These are phyloP conservation scores for Heliothis subflexa DNA, from an alignment of 1,140 invertebrate genomes.

Conservation along the genomic window DNA sequence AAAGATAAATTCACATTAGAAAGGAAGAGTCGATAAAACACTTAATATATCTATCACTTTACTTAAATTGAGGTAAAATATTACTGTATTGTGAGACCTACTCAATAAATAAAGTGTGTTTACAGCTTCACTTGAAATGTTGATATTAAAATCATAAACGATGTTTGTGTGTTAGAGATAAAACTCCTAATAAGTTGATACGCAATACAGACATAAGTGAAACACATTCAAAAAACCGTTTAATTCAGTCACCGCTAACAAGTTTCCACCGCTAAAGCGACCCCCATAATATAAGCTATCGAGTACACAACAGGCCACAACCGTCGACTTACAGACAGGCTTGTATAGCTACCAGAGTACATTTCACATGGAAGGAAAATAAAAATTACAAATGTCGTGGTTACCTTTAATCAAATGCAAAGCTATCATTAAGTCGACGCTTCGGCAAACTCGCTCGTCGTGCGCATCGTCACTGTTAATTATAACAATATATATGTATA, in stretches of 20 bases:
- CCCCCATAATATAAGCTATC: slow-evolving; percentile 67
- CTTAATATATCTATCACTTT: no score
- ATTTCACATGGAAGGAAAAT: slow-evolving; percentile 59
- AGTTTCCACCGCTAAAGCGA: slow-evolving; percentile 67
- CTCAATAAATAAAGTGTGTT: background rate
- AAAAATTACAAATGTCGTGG: slow-evolving; percentile 81
- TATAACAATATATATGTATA: slow-evolving; percentile 85
- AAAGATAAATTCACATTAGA: no score
- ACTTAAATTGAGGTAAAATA: no score
- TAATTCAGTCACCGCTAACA: slow-evolving; percentile 74
- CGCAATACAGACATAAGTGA: slow-evolving; percentile 59
- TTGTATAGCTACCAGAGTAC: slow-evolving; percentile 54
- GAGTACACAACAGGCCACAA: slow-evolving; percentile 67
- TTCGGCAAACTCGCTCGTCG: slow-evolving; percentile 76
- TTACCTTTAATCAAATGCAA: slow-evolving; percentile 85
- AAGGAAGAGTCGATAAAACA: no score
- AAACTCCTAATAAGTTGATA: slow-evolving; percentile 52
- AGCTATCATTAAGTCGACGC: slow-evolving; percentile 83
- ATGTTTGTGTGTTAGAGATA: slow-evolving; percentile 36
- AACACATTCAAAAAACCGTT: slow-evolving; percentile 70
- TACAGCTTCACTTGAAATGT: background rate
- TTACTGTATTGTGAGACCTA: background rate
- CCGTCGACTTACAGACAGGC: slow-evolving; percentile 56
- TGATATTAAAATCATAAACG: background rate
- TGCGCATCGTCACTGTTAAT: slow-evolving; percentile 83